These are phyloP conservation scores for Monochamus saltuarius DNA, from an alignment of 1,140 invertebrate genomes.

Conservation along the genomic window DNA sequence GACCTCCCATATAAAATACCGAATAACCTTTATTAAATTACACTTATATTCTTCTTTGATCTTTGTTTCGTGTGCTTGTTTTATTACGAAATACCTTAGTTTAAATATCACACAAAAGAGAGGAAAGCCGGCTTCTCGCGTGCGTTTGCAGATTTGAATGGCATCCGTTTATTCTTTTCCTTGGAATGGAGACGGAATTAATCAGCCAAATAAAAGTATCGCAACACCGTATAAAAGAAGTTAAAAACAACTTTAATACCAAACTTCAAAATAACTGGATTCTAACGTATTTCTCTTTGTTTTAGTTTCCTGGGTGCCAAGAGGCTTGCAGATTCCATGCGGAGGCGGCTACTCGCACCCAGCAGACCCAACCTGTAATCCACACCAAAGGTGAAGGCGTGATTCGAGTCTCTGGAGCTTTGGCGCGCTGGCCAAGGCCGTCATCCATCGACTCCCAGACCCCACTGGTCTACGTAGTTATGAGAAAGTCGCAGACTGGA, in stretches of 20 bases:
- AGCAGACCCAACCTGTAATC: slow-evolving; percentile 65
- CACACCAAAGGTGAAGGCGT: slow-evolving; percentile 67
- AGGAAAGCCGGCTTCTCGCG: too few species aligned
- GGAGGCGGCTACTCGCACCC: slow-evolving; percentile 57
- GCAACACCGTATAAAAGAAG: neutral
- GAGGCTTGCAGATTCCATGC: slow-evolving; percentile 68
- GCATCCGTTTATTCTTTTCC: too few species aligned
- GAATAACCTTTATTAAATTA: too few species aligned
- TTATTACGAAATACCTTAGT: too few species aligned
- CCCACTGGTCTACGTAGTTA: slow-evolving; percentile 68
- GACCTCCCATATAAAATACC: too few species aligned
- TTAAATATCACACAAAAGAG: too few species aligned
- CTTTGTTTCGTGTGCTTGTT: too few species aligned
- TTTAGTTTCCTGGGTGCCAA: slow-evolving; percentile 68
- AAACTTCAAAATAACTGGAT: too few species aligned
- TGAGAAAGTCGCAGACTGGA: slow-evolving; percentile 60
- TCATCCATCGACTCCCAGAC: slow-evolving; percentile 51
- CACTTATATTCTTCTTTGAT: too few species aligned
- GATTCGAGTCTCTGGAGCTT: slow-evolving; percentile 58
- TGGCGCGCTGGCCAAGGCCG: slow-evolving; percentile 63
- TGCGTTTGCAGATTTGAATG: too few species aligned
- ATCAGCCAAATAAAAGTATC: neutral
- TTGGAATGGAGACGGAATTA: neutral
- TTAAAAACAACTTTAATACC: too few species aligned
- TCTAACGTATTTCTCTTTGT: slow-evolving; percentile 43